These are phyloP conservation scores for Linnaemya tessellans DNA, from an alignment of 2,888 invertebrate genomes.

Conservation along the genomic window DNA sequence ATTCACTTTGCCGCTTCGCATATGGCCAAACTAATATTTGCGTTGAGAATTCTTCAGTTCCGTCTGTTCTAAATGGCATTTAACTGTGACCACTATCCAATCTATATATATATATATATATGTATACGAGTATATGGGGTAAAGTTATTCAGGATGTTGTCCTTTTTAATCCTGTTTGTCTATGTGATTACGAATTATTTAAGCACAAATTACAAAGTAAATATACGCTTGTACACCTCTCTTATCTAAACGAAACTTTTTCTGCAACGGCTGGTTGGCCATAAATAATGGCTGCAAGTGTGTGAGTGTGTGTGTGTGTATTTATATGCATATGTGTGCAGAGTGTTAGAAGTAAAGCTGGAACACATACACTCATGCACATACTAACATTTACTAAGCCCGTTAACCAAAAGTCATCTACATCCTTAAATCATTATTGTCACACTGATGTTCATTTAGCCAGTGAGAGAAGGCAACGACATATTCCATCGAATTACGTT, in stretches of 20 bases:
- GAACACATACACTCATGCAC: neutral
- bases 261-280: constrained; percentile 40
- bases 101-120: neutral
- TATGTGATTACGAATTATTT: constrained; percentile 70
- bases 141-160: constrained; percentile 59
- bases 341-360: neutral
- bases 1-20: neutral
- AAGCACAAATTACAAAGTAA: constrained; percentile 71
- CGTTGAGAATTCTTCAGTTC: neutral
- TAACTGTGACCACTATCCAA: neutral
- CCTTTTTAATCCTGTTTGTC: constrained; percentile 70
- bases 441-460: constrained; percentile 58
- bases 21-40: constrained; percentile 3
- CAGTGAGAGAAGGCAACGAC: constrained; percentile 21
- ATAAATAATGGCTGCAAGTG: constrained; percentile 49
- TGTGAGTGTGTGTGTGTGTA: neutral
- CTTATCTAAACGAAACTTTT: constrained; percentile 70
- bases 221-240: constrained; percentile 68
- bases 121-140: neutral
- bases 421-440: constrained; percentile 47
- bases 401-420: constrained; percentile 55
- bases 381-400: neutral
- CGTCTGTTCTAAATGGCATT: neutral
- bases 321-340: too few relatives aligned
- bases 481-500: constrained; percentile 17